Evolutionary conservation across 2,113 vertebrate genomes (phyloP).

Genomic region (Irena cyanogastra): DNA sequence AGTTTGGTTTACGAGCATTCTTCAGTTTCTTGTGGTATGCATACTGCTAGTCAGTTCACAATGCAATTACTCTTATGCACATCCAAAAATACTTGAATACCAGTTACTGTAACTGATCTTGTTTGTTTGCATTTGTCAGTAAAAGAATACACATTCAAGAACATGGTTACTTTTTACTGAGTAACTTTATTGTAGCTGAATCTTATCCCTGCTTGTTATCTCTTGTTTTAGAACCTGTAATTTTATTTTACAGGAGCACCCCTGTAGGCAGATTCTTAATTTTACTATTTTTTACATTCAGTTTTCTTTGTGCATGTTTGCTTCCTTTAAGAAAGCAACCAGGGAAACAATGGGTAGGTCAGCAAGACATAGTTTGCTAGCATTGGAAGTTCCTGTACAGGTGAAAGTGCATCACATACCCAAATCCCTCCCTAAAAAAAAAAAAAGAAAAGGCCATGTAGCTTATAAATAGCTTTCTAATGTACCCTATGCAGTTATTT

Average conservation of each 20-base stretch:
- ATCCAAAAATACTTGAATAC: neutral
- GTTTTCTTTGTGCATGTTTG: neutral
- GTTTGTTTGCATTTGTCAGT: neutral
- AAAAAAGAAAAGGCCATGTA: no score
- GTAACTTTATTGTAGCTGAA: neutral
- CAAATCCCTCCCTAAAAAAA: neutral
- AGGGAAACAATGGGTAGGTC: neutral
- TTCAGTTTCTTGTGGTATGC: neutral
- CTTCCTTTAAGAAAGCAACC: neutral
- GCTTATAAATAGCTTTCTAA: neutral
- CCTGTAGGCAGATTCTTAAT: neutral
- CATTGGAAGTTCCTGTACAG: neutral
- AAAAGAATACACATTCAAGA: neutral
- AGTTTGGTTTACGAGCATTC: neutral
- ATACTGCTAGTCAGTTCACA: neutral
- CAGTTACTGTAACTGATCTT: neutral
- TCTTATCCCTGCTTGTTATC: neutral
- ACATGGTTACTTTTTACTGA: accelerated
- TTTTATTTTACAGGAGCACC: neutral
- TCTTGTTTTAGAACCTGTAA: neutral
- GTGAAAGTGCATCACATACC: neutral
- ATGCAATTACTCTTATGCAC: neutral
- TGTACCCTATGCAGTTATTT: neutral
- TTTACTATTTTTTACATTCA: accelerated
- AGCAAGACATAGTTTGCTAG: neutral